Conservation (phyloP, 1,140 invertebrate species). For the Pseudobourletiella spinata region DNA sequence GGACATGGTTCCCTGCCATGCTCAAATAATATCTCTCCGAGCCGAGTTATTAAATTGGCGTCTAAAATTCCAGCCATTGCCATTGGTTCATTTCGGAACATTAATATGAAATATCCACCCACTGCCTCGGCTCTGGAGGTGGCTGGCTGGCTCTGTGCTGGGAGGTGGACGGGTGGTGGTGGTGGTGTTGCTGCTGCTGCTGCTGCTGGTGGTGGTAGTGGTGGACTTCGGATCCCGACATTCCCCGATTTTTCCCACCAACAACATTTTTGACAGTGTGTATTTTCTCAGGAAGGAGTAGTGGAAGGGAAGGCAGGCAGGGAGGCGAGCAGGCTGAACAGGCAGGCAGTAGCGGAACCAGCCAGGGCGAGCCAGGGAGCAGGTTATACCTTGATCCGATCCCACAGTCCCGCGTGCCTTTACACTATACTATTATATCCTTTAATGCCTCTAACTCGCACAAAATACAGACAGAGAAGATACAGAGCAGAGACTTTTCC, state of each 20-base stretch:
- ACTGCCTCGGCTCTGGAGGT: neutral
- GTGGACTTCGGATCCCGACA: neutral
- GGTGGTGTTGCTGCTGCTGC: too few species aligned
- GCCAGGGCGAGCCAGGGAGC: too few species aligned
- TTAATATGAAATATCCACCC: constrained; percentile 22
- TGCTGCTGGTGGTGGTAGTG: neutral
- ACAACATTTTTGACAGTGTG: constrained; percentile 14
- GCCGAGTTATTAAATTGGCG: constrained; percentile 18
- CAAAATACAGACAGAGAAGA: too few species aligned
- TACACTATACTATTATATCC: too few species aligned
- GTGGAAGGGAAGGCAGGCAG: too few species aligned
- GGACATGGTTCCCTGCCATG: constrained; percentile 14
- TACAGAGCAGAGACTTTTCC: too few species aligned
- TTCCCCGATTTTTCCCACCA: constrained; percentile 15
- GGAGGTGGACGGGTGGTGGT: too few species aligned
- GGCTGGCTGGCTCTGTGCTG: too few species aligned
- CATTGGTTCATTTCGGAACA: constrained; percentile 16
- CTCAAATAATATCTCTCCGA: constrained; percentile 11
- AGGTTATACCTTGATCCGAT: neutral
- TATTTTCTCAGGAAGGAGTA: constrained; percentile 8
- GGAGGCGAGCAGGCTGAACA: too few species aligned
- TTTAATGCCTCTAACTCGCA: too few species aligned
- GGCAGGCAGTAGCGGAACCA: too few species aligned
- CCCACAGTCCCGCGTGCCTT: too few species aligned
- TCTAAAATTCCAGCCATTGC: constrained; percentile 17